Conservation (phyloP, 2,113 vertebrate species). For the Malurus melanocephalus region DNA sequence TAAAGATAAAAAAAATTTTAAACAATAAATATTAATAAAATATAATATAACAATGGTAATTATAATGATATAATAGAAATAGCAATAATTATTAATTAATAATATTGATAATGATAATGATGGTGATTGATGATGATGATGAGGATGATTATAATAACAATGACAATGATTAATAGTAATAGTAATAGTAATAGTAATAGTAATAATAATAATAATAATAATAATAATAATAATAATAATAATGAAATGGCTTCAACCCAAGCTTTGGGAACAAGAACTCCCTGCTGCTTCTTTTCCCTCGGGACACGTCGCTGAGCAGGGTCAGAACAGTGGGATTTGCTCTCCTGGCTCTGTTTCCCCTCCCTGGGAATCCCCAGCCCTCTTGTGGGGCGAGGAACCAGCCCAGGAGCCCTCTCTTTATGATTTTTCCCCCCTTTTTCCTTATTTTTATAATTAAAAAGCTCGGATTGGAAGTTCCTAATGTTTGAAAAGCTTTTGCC, state of each 20-base stretch:
- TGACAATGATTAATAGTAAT: not conserved
- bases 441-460: not conserved
- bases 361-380: not conserved
- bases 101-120: not conserved
- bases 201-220: not conserved
- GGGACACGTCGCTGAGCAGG: not conserved
- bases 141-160: not conserved
- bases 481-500: conserved; percentile 15
- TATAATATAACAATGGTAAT: too few relatives aligned
- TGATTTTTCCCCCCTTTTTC: not conserved
- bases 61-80: too few relatives aligned
- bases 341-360: not conserved
- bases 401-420: not conserved
- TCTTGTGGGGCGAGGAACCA: not conserved
- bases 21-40: too few relatives aligned
- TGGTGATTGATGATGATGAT: too few relatives aligned
- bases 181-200: not conserved
- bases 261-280: not conserved
- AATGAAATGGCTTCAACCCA: not conserved
- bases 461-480: conserved; percentile 21
- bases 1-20: too few relatives aligned
- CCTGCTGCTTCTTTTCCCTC: not conserved
- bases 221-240: not conserved
- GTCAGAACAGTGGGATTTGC: not conserved
- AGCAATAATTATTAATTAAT: too few relatives aligned